Evolutionary conservation across 2,888 invertebrate genomes (phyloP).

Genomic region (Ophioninae sp.): DNA sequence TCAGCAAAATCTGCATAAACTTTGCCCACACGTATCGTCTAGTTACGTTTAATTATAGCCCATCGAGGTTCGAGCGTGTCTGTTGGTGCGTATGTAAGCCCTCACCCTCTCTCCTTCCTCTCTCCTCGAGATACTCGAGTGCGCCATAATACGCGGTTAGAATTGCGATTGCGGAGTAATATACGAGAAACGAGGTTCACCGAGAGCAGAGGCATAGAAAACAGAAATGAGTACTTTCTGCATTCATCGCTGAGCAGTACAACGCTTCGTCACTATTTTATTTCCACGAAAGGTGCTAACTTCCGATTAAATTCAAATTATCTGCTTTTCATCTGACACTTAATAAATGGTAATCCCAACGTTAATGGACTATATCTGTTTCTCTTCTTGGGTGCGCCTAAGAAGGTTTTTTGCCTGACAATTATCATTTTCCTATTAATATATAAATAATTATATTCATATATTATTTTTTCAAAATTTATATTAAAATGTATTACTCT

Average conservation of each 20-base stretch:
- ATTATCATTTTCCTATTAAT: too few relatives aligned
- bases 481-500: too few relatives aligned
- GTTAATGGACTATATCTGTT: neutral
- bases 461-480: too few relatives aligned
- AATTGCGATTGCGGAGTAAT: constrained; percentile 36
- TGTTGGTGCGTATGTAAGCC: constrained; percentile 22
- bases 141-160: constrained; percentile 47
- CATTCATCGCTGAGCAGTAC: constrained; percentile 35
- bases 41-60: constrained; percentile 58
- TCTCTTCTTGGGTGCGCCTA: neutral
- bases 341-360: neutral
- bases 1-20: constrained; percentile 54
- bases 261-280: constrained; percentile 1
- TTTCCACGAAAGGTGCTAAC: constrained; percentile 1
- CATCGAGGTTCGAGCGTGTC: constrained; percentile 37
- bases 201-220: constrained; percentile 41
- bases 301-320: constrained; percentile 10
- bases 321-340: neutral
- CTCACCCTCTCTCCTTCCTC: constrained; percentile 1
- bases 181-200: constrained; percentile 22
- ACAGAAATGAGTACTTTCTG: constrained; percentile 45
- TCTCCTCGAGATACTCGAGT: constrained; percentile 35
- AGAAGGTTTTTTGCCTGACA: neutral
- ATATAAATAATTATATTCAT: too few relatives aligned
- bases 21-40: constrained; percentile 55